These are phyloP conservation scores for Melitaea cinxia DNA, from an alignment of 1,140 invertebrate genomes.

Conservation along the genomic window DNA sequence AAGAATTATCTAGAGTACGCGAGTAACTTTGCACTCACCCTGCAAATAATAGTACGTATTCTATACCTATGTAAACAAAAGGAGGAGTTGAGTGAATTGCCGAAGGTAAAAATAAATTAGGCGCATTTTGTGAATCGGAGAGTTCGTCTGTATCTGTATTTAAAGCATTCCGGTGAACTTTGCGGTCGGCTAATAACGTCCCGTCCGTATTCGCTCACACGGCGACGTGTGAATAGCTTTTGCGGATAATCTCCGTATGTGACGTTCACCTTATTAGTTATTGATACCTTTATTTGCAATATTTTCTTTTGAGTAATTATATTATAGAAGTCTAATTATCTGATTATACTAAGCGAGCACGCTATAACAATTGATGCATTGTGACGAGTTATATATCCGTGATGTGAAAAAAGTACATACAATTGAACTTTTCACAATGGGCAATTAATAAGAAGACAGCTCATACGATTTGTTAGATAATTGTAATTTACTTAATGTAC, in stretches of 20 bases:
- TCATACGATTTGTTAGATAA: no score
- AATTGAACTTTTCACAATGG: no score
- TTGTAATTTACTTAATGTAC: no score
- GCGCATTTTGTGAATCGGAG: slow-evolving; percentile 39
- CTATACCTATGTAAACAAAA: slow-evolving; percentile 35
- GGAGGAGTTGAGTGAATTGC: slow-evolving; percentile 20
- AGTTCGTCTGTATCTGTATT: slow-evolving; percentile 42
- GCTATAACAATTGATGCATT: neutral
- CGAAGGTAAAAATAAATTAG: slow-evolving; percentile 44
- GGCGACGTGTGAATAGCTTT: slow-evolving; percentile 24
- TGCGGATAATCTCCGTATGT: slow-evolving; percentile 7
- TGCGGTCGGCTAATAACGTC: slow-evolving; percentile 63
- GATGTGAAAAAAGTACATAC: no score
- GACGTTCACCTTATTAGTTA: neutral
- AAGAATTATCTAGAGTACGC: slow-evolving; percentile 51
- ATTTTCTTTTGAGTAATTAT: neutral
- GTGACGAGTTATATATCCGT: neutral
- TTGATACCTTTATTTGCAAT: neutral
- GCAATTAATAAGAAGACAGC: no score
- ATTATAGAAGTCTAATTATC: neutral
- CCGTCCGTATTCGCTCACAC: slow-evolving; percentile 33
- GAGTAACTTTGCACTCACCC: slow-evolving; percentile 52
- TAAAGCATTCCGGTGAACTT: slow-evolving; percentile 59
- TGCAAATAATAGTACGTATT: slow-evolving; percentile 32
- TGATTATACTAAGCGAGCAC: neutral